Evolutionary conservation across 2,797 vertebrate species (phyloP).

Genomic region (Xiphorhynchus erythropygius): DNA sequence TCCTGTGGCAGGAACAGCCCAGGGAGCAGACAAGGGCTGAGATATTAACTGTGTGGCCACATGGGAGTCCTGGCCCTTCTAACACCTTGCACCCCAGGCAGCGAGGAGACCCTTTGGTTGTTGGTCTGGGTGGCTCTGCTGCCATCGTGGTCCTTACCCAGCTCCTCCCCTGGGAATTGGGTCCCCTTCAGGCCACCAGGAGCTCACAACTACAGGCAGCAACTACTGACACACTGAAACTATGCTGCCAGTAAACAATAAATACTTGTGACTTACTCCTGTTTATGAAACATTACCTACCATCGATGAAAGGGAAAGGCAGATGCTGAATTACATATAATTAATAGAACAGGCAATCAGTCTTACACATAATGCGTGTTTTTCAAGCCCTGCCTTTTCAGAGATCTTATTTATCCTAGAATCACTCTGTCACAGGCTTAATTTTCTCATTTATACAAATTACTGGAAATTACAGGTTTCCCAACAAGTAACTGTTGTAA

Average conservation of each 20-base stretch:
- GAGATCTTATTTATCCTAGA: not conserved
- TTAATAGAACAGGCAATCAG: not conserved
- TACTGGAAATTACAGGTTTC: not conserved
- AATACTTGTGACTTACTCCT: not conserved
- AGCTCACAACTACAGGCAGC: not conserved
- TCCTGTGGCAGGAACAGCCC: not conserved
- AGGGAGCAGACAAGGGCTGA: not conserved
- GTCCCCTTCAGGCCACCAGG: not conserved
- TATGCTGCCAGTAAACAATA: not conserved
- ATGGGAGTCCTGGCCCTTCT: not conserved
- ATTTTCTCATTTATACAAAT: not conserved
- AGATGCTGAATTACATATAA: not conserved
- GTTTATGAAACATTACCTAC: not conserved
- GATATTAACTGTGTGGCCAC: rapidly evolving
- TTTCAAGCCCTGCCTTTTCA: not conserved
- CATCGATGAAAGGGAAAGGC: not conserved
- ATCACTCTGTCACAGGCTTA: not conserved
- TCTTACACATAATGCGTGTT: rapidly evolving
- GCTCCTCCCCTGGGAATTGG: not conserved
- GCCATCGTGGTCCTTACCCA: not conserved
- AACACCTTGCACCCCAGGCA: not conserved
- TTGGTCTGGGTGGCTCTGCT: not conserved
- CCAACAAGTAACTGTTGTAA: not conserved
- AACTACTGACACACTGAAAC: not conserved
- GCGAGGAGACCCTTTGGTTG: not conserved